These are phyloP conservation scores for Lepisosteus osseus DNA, from an alignment of 2,113 vertebrate genomes.

Conservation along the genomic window DNA sequence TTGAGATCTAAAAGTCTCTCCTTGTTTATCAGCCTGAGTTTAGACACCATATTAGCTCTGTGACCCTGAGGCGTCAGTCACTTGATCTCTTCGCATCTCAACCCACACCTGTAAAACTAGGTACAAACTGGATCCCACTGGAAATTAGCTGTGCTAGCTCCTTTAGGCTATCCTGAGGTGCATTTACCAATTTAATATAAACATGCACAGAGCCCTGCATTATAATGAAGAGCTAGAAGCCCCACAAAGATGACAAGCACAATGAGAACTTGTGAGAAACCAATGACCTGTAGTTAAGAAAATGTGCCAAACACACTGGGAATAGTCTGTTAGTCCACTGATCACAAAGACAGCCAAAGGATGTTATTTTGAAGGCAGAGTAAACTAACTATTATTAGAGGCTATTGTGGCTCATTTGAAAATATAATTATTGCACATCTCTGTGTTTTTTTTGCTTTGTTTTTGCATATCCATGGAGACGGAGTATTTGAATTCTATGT, in stretches of 20 bases:
- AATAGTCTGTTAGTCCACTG: conserved; percentile 57
- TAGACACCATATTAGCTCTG: conserved; percentile 48
- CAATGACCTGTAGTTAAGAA: conserved; percentile 68
- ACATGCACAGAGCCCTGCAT: conserved; percentile 31
- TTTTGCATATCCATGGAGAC: conserved; percentile 53
- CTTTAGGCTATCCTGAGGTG: conserved; percentile 75
- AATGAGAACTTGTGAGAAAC: conserved; percentile 47
- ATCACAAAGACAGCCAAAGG: conserved; percentile 59
- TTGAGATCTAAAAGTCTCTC: conserved; percentile 61
- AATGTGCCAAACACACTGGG: conserved; percentile 49
- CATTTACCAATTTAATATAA: conserved; percentile 43
- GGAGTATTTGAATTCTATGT: conserved; percentile 60
- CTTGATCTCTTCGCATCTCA: conserved; percentile 56
- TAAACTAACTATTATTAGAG: conserved; percentile 67
- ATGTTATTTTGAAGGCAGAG: conserved; percentile 56
- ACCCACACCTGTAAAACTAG: conserved; percentile 53
- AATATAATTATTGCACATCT: conserved; percentile 45
- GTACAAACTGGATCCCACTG: conserved; percentile 54
- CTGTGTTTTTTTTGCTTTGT: conserved; percentile 50
- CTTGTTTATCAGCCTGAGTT: conserved; percentile 56
- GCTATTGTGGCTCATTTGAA: conserved; percentile 56
- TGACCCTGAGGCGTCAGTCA: conserved; percentile 71
- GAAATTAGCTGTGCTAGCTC: conserved; percentile 58
- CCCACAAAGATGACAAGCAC: conserved; percentile 53
- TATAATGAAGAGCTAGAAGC: conserved; percentile 60